phyloP scores from a whole-genome alignment of 2,113 vertebrate species.

The Peromyscus leucopus region DNA sequence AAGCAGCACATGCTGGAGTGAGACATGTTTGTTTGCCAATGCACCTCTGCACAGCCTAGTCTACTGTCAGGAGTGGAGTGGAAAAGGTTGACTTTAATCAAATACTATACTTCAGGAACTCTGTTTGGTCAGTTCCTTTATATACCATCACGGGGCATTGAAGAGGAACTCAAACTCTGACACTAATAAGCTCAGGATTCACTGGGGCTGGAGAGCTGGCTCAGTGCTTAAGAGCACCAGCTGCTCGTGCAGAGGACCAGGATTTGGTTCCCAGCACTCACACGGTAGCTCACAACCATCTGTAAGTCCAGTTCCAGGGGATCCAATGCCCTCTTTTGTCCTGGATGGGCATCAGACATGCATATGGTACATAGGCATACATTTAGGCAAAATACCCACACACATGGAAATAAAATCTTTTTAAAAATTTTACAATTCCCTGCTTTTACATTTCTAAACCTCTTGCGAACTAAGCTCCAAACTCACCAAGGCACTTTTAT shows the following conservation, averaged over 20 bases:
- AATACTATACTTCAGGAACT: not conserved
- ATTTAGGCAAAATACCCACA: not conserved
- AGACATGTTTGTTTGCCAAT: not conserved
- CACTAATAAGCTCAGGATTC: not conserved
- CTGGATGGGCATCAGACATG: not conserved
- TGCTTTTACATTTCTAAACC: constrained; percentile 4
- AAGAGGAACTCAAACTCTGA: constrained; percentile 52
- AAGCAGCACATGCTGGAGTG: not conserved
- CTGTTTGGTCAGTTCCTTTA: constrained; percentile 17
- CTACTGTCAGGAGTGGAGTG: not conserved
- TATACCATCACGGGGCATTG: not conserved
- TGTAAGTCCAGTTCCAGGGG: not conserved
- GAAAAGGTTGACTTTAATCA: not conserved
- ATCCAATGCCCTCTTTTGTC: not conserved
- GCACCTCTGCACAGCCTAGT: not conserved
- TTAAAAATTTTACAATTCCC: not conserved
- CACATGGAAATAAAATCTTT: not conserved
- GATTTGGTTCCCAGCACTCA: not conserved
- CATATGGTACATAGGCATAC: not conserved
- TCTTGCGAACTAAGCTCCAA: not conserved
- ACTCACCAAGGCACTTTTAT: not conserved
- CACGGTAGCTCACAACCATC: not conserved
- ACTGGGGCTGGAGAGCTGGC: not conserved
- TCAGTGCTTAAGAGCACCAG: not conserved
- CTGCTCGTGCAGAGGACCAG: not conserved